Base-by-base conservation (phyloP, 2,888 invertebrate species). In the Stegophylla sp. region DNA sequence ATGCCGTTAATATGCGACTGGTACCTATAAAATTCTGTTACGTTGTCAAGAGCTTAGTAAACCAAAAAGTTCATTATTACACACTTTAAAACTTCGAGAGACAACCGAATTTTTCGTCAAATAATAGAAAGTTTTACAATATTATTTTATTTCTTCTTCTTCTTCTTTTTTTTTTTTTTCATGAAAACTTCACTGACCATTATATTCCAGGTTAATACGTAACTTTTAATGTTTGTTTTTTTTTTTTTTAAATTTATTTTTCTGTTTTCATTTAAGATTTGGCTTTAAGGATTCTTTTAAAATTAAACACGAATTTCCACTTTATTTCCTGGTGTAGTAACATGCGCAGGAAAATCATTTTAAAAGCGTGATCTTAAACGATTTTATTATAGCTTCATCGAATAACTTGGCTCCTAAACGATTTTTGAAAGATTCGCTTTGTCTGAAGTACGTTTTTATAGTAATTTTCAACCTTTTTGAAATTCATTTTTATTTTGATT, bases 71-170 rank as follows among this genome's bases (percentile, higher is more conserved):
- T 56, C 13, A 20, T 53, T 20, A 41, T 53, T 43, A 23, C 34
- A 17, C n/a, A 67, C 56, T 77, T 43, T 28, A n/a, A 82, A 77
- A 77, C 43, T 56, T 53, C 23, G 53, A 12, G n/a, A 10, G 26
- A 20, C 3, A 45, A 20, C 20, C 15, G 45, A 26, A 66, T 67
- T 66, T 67, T 45, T 64, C 20, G 15, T 53, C 45, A n/a, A 67
- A 77, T 59, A 77, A 59, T 41, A 77, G 43, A 77, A 77, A 77
- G 66, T 77, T 77, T 77, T 26, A 56, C 67, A 56, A 77, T 77
- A 77, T 77, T 56, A 23, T 66, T 23, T 64, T 26, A 43, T 23
- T 51, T 13, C 17, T 10, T 34, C 48, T 53, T 71, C 63, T n/a
- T 51, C 51, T 53, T 71, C 63, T n/a, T 51, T 51, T 15, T 41